These are phyloP conservation scores for Drosophila subquinaria DNA, from an alignment of 2,888 invertebrate genomes.

Conservation along the genomic window DNA sequence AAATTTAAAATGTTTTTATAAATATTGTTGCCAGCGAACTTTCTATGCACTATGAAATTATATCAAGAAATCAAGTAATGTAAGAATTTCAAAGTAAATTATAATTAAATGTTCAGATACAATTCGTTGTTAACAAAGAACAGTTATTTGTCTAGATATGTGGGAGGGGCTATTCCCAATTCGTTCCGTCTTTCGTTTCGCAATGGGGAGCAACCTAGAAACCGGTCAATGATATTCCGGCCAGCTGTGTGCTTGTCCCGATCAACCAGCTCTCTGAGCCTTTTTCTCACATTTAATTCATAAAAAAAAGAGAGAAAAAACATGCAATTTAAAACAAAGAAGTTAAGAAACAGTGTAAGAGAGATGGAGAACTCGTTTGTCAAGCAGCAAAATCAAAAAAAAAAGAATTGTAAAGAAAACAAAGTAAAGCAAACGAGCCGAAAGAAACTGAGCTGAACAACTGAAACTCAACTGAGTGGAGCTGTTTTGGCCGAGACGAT, in stretches of 20 bases:
- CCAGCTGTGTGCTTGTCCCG: constrained; percentile 48
- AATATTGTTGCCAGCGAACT: no score
- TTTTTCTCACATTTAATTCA: constrained; percentile 64
- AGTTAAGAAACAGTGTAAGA: background rate
- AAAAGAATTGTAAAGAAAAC: background rate
- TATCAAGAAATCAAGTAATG: background rate
- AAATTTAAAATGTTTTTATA: no score
- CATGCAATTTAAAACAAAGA: constrained; percentile 53
- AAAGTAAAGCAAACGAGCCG: constrained; percentile 47
- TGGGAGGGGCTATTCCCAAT: constrained; percentile 16
- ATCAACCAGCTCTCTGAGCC: constrained; percentile 15
- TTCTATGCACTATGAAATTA: background rate
- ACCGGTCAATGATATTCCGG: constrained; percentile 43
- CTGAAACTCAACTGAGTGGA: constrained; percentile 25
- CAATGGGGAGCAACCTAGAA: constrained; percentile 24
- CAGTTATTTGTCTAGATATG: constrained; percentile 18
- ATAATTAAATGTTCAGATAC: background rate
- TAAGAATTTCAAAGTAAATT: background rate
- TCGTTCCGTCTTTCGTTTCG: constrained; percentile 5
- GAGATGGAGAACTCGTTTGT: constrained; percentile 50
- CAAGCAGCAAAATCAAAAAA: constrained; percentile 10
- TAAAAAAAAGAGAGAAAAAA: constrained; percentile 30
- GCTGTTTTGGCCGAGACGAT: constrained; percentile 34
- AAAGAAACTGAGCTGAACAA: constrained; percentile 38
- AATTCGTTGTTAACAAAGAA: constrained; percentile 18